Conservation (phyloP, 2,113 vertebrate species). For the Clupea harengus region DNA sequence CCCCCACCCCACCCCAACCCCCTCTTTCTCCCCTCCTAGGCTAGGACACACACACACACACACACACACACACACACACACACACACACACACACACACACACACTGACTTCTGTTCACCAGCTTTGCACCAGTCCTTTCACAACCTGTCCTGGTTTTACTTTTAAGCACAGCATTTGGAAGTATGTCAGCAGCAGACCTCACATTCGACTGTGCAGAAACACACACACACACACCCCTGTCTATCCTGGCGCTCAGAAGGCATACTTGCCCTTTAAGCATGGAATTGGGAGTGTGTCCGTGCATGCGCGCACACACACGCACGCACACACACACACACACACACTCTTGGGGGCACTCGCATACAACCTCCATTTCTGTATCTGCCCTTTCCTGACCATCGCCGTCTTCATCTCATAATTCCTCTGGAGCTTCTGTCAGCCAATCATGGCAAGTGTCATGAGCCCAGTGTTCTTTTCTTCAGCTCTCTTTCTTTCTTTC, state of each 20-base stretch:
- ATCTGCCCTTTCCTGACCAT: background rate
- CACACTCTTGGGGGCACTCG: background rate
- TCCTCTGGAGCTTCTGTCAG: background rate
- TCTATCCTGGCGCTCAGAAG: background rate
- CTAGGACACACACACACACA: background rate
- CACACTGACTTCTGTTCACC: background rate
- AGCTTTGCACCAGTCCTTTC: background rate
- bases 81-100: background rate
- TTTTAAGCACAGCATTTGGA: background rate
- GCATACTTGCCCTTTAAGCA: background rate
- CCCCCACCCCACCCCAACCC: background rate
- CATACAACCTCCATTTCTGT: background rate
- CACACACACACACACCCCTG: background rate
- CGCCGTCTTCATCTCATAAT: conserved; percentile 7
- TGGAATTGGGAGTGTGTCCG: background rate
- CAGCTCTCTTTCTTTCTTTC: background rate
- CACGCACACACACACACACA: background rate
- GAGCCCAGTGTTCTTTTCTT: background rate
- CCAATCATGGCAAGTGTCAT: background rate
- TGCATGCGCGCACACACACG: background rate
- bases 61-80: background rate
- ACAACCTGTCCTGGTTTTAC: background rate
- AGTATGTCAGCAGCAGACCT: background rate
- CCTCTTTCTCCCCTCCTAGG: background rate
- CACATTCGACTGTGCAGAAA: background rate